These are phyloP conservation scores for Ypsolopha sequella DNA, from an alignment of 2,888 invertebrate genomes.

Conservation along the genomic window DNA sequence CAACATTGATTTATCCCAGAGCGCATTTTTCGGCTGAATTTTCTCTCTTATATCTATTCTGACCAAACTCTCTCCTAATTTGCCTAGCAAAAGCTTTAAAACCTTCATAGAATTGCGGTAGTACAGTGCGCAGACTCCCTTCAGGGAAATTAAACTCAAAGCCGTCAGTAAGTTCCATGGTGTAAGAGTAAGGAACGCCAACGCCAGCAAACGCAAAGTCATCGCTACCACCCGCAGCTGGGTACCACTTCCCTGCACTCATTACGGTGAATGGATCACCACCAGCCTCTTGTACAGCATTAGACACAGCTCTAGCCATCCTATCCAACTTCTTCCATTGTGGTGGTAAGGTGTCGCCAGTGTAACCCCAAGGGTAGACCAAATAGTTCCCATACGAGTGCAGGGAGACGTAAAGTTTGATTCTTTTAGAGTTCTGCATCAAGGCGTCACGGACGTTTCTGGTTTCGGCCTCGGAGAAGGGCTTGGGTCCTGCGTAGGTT, in stretches of 20 bases:
- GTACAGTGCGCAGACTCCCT: slow-evolving; percentile 21
- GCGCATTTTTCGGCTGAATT: background rate
- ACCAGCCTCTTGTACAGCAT: slow-evolving; percentile 48
- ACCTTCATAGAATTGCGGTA: slow-evolving; percentile 52
- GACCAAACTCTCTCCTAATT: slow-evolving; percentile 37
- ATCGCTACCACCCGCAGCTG: slow-evolving; percentile 74
- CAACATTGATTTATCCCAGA: background rate
- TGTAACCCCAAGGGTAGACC: slow-evolving; percentile 76
- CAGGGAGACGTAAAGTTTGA: slow-evolving; percentile 75
- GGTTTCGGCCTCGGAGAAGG: slow-evolving; percentile 76
- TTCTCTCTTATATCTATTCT: too few species aligned
- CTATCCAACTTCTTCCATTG: slow-evolving; percentile 54
- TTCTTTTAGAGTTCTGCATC: slow-evolving; percentile 45
- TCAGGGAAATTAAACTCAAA: slow-evolving; percentile 77
- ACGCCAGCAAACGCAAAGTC: slow-evolving; percentile 71
- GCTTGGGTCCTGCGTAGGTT: slow-evolving; percentile 68
- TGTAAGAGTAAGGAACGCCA: slow-evolving; percentile 68
- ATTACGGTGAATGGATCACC: slow-evolving; percentile 53
- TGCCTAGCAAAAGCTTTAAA: slow-evolving; percentile 37
- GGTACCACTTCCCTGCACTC: slow-evolving; percentile 68
- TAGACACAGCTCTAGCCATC: slow-evolving; percentile 45
- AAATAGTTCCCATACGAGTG: slow-evolving; percentile 77
- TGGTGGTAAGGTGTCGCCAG: slow-evolving; percentile 52
- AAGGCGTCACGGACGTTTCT: slow-evolving; percentile 66
- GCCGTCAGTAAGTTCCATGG: slow-evolving; percentile 72